Conservation (phyloP, 2,888 invertebrate genomes). For the Macaria liturata region DNA sequence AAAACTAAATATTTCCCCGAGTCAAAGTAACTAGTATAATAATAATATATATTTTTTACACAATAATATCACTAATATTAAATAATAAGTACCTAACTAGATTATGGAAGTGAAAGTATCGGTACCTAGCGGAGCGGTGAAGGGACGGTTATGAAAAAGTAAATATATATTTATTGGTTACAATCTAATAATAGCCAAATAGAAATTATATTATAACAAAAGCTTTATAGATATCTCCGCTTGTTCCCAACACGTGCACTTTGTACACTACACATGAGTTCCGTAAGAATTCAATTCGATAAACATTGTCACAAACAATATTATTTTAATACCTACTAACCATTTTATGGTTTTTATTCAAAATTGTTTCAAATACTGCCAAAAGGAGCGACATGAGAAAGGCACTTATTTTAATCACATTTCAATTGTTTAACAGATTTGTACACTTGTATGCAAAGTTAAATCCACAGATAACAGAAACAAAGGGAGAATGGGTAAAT, state of each 20-base stretch:
- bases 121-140: too few species aligned
- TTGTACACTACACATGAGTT: slow-evolving; percentile 47
- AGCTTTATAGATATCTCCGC: too few species aligned
- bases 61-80: slow-evolving; percentile 69
- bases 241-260: slow-evolving; percentile 26
- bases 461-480: too few species aligned
- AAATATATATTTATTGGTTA: too few species aligned
- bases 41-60: slow-evolving; percentile 45
- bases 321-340: slow-evolving; percentile 23
- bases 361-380: slow-evolving; percentile 7
- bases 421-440: too few species aligned
- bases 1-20: slow-evolving; percentile 37
- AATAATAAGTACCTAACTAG: slow-evolving; percentile 54
- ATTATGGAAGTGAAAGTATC: slow-evolving; percentile 31
- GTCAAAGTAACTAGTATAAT: slow-evolving; percentile 40
- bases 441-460: too few species aligned
- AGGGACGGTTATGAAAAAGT: too few species aligned
- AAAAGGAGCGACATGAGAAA: background rate
- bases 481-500: too few species aligned
- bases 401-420: too few species aligned
- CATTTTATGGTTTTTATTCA: slow-evolving; percentile 26
- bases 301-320: slow-evolving; percentile 1
- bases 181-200: too few species aligned
- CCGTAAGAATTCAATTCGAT: slow-evolving; percentile 44
- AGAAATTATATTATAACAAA: too few species aligned